Evolutionary conservation across 2,113 vertebrate species (phyloP), one percentile per base, ranked within the genome.

Genomic region (Carassius carassius): DNA sequence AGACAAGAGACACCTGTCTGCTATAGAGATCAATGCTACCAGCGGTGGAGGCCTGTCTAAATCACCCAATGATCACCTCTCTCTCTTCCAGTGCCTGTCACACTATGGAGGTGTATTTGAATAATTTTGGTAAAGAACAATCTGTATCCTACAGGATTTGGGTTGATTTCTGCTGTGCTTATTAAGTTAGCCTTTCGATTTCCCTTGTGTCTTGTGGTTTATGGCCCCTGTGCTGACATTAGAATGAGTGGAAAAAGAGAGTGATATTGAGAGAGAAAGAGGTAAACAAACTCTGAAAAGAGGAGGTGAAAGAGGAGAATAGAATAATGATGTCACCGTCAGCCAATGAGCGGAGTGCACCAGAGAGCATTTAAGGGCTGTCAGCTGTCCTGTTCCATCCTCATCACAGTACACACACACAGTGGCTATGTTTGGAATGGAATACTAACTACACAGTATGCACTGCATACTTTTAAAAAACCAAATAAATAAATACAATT

Each of bases 321-420:
- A 91, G 91, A 91, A 76, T 91, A 90, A 89, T 96, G 94, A 96
- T 94, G 93, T 97, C 95, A 95, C 89, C 84, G 74, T 77, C 83
- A 92, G 89, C 94, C 95, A 94, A 91, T 95, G 83, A 60, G 37
- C 90, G 89, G 89, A 83, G 86, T 83, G 84, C 89, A 80, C 89
- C 82, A 74, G 75, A 88, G 91, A 92, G 87, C 84, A 87, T 92
- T 90, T 89, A 88, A 90, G 86, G 86, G 85, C 84, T 78, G 86
- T 94, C 92, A 94, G 93, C 92, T 93, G 92, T 93, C 92, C 89
- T 88, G 81, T 90, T 92, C 87, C 86, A 86, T 94, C 92, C 87
- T 88, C 88, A 88, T 88, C 81, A 82, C 83, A 85, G 17, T 16
- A 19, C 29, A 29, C 82, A 80, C 44, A 47, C 44, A 47, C 44